phyloP scores from a whole-genome alignment of 2,888 invertebrate species.

The Dinocampus coccinellae region DNA sequence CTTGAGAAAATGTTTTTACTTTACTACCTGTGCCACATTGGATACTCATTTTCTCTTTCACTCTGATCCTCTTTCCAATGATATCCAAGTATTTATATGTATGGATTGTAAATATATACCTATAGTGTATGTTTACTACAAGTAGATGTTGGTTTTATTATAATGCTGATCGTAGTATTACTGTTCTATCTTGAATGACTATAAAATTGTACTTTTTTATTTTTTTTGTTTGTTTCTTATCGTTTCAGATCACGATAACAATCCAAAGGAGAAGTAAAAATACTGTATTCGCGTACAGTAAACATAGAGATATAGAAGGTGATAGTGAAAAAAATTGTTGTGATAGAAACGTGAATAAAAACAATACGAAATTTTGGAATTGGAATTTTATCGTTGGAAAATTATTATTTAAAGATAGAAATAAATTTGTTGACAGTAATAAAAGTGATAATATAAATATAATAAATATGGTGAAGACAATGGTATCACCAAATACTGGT shows the following conservation, averaged over 20 bases:
- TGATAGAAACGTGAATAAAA: not conserved
- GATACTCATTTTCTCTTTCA: not conserved
- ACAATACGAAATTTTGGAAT: not conserved
- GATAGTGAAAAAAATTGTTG: not conserved
- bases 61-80: not conserved
- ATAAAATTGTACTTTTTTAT: slow-evolving; percentile 43
- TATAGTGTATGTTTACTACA: slow-evolving; percentile 1
- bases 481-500: slow-evolving; percentile 24
- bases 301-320: not conserved
- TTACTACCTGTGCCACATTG: not conserved
- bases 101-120: not conserved
- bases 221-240: no score
- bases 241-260: slow-evolving; percentile 42
- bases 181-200: slow-evolving; percentile 27
- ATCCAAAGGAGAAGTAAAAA: slow-evolving; percentile 17
- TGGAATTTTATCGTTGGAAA: not conserved
- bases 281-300: not conserved
- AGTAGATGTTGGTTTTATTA: slow-evolving; percentile 12
- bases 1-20: not conserved
- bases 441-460: no score
- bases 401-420: slow-evolving; percentile 3
- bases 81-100: not conserved
- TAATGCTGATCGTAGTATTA: not conserved
- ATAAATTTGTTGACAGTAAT: not conserved
- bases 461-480: slow-evolving; percentile 62